Evolutionary conservation across 2,888 invertebrate species (phyloP), one percentile per base, ranked within the genome.

Genomic region (Chouioia cunea): DNA sequence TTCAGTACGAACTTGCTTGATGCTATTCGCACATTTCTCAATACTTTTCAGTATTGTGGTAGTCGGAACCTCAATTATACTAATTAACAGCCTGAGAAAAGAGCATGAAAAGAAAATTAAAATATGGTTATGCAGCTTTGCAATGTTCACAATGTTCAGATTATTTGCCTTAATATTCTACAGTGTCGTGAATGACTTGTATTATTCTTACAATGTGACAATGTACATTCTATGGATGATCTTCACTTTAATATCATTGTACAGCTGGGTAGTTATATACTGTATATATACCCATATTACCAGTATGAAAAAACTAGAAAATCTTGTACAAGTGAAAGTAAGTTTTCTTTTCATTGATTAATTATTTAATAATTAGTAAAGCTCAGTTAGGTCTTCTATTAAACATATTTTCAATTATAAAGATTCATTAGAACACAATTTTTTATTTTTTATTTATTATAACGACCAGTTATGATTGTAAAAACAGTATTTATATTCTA

Each of bases 321-420:
- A 97, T 87, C 88, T 97, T 81, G 96, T 96, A 4, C 95, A 96
- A 88, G 89, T 97, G 76, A 90, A 96, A 88, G 96, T 96, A 87
- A 89, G 90, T 70, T 27, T 50, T 44, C 44, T 23, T 48, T 44
- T 44, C 47, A n/a, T 60, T 36, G n/a, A 56, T 57, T 3, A 10
- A 44, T 59, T 20, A 36, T 22, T 23, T n/a, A 10, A 22, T 62
- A 23, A 47, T 62, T 48, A 23, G 8, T 59, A 43, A n/a, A 43
- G 8, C 23, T 57, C 36, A 59, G 36, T 46, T 16, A 36, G 6
- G 48, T 48, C 44, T 53, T 73, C n/a, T 58, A 48, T 3, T 58
- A 54, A 47, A 64, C 4, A 1, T 23, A 52, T 47, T 57, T 44
- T 36, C 46, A 8, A 47, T 46, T 3, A 62, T 18, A n/a, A 8